Base-by-base conservation (phyloP, 2,797 vertebrate genomes). In the Lepidocolaptes lacrymiger region DNA sequence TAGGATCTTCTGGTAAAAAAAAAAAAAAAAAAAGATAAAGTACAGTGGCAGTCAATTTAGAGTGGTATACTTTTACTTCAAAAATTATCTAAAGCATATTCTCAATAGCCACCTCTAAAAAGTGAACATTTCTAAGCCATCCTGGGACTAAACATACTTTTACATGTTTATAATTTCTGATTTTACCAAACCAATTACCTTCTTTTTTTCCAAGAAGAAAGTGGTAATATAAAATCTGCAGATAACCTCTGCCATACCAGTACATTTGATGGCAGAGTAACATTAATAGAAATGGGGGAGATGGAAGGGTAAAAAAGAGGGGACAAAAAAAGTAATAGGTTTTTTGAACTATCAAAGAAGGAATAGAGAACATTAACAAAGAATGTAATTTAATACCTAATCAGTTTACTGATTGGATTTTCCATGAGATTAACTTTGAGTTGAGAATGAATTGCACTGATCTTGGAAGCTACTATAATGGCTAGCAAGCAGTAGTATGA, bases 321-420 rank as follows among this genome's bases (percentile, higher is more conserved):
- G 41, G 2, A 23, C 19, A 24, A 2, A 2, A 7, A 51, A 17
- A 26, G 14, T 88, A 91, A 83, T 26, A 59, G 12, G n/a, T 52
- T 48, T 93, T 97, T 77, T 85, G 30, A 95, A 93, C 59, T 95
- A 37, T 88, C 93, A 93, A n/a, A 24, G 78, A 94, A 92, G 88
- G 44, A 63, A 80, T 37, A 95, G 88, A 95, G 51, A 72, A 81
- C 36, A 5, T 81, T 93, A 96, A 80, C 80, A 90, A 95, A 96
- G 88, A 94, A 93, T 72, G 74, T 94, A 95, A 97, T 96, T 97
- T 96, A 97, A 93, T 96, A 91, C 72, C 68, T 96, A 96, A 96
- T 97, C 96, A 95, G 95, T 97, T 97, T 97, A 93, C 83, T 96
- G 95, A 97, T 90, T 97, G 82, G 95, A 97, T 97, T 97, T 97